Conservation (phyloP, 2,113 vertebrate genomes). For the Oceanites oceanicus region DNA sequence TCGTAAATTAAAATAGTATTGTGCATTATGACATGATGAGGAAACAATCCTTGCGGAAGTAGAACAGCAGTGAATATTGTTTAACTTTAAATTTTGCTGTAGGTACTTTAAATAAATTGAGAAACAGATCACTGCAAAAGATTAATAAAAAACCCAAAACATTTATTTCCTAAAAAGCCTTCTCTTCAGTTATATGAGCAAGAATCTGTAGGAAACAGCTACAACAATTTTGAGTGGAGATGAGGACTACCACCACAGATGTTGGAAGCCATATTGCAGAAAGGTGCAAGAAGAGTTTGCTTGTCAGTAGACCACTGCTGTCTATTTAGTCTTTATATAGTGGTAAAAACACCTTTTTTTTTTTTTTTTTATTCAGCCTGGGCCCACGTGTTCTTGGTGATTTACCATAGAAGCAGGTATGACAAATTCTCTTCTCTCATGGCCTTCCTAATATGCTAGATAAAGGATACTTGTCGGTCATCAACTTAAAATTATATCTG, state of each 20-base stretch:
- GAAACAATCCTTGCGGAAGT: background rate
- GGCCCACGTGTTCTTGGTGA: background rate
- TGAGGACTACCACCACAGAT: background rate
- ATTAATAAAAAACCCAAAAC: background rate
- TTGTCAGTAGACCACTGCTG: background rate
- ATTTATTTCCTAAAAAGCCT: background rate
- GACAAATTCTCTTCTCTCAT: background rate
- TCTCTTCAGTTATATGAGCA: background rate
- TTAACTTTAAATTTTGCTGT: background rate
- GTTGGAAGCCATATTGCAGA: background rate
- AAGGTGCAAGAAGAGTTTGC: background rate
- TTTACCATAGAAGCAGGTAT: background rate
- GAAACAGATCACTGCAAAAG: background rate
- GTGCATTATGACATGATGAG: background rate
- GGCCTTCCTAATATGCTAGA: background rate
- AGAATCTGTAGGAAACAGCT: background rate
- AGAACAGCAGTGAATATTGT: background rate
- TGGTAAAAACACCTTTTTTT: background rate
- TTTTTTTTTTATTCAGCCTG: background rate
- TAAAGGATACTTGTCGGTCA: background rate
- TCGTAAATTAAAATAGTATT: background rate
- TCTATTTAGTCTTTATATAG: background rate
- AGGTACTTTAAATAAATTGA: background rate
- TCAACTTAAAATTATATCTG: background rate
- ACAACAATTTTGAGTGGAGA: background rate